A percentile compares a stretch with the other conserved stretches of the same genome.
phyloP scores from a whole-genome alignment of 2,888 invertebrate species.

The Thera obeliscata region DNA sequence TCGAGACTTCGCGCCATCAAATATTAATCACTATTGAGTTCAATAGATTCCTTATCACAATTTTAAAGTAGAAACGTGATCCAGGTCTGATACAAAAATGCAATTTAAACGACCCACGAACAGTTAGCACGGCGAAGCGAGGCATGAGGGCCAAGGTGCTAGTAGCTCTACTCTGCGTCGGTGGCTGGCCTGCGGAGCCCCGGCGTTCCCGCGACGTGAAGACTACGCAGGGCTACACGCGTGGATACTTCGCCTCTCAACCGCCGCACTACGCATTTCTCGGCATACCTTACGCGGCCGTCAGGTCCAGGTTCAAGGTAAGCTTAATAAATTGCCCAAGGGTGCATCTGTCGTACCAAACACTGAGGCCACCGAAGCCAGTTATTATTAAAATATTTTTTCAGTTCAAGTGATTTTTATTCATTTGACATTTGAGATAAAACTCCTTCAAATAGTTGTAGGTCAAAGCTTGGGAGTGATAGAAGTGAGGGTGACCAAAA shows the following conservation, averaged over 20 bases:
- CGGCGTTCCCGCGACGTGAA: conserved; percentile 61
- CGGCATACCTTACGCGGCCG: conserved; percentile 73
- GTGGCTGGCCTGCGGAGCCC: conserved; percentile 33
- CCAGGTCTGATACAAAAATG: neutral
- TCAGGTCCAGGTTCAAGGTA: conserved; percentile 45
- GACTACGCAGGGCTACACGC: conserved; percentile 65
- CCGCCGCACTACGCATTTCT: conserved; percentile 71
- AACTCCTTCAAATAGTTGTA: too few relatives aligned
- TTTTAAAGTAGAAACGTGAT: neutral
- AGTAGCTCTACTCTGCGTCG: conserved; percentile 17
- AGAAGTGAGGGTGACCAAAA: neutral
- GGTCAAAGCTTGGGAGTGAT: too few relatives aligned
- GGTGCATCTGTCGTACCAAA: neutral
- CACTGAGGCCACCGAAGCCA: too few relatives aligned
- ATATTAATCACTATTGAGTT: neutral
- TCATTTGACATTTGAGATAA: too few relatives aligned
- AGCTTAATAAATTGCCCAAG: neutral
- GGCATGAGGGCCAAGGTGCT: conserved; percentile 23
- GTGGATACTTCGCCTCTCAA: conserved; percentile 63
- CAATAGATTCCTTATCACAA: neutral
- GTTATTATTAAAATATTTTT: too few relatives aligned
- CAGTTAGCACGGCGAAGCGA: neutral
- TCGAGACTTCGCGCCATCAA: neutral
- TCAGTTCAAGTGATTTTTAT: too few relatives aligned
- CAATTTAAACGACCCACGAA: too few relatives aligned